Percentiles rank a stretch among this genome's conserved stretches.
Evolutionary conservation across 2,113 vertebrate species (phyloP).

Genomic region (Pedionomus torquatus): DNA sequence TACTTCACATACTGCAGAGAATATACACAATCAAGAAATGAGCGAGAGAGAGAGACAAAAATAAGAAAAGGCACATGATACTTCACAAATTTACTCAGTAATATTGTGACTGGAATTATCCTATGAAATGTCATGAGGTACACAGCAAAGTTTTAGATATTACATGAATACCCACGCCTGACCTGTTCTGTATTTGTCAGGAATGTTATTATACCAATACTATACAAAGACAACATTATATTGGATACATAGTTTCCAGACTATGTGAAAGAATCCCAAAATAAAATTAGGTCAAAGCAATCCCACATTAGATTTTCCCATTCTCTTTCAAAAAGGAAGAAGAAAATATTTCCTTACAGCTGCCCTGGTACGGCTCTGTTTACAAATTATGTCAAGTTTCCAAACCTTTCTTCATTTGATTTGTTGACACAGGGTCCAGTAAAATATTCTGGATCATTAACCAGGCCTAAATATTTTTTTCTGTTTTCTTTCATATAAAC

Average conservation of each 20-base stretch:
- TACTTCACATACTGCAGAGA: not conserved
- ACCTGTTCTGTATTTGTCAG: not conserved
- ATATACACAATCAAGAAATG: not conserved
- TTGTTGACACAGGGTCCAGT: not conserved
- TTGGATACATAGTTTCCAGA: not conserved
- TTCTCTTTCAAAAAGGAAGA: not conserved
- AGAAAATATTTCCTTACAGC: not conserved
- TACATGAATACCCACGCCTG: not conserved
- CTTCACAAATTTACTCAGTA: not conserved
- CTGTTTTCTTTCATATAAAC: conserved; percentile 1
- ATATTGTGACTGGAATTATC: not conserved
- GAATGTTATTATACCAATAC: not conserved
- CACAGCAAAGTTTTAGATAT: not conserved
- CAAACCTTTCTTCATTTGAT: conserved; percentile 6
- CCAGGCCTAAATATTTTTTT: conserved; percentile 21
- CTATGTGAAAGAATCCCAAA: not conserved
- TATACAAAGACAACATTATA: not conserved
- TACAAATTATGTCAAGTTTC: conserved; percentile 10
- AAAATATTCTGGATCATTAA: conserved; percentile 30
- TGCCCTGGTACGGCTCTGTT: not conserved
- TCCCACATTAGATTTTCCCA: not conserved
- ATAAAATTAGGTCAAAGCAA: not conserved
- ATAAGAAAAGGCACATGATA: not conserved
- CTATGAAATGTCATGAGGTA: not conserved
- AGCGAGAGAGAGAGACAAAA: not conserved